Evolutionary conservation across 1,140 invertebrate species (phyloP).

Genomic region (Bursaphelenchus mucronatus): DNA sequence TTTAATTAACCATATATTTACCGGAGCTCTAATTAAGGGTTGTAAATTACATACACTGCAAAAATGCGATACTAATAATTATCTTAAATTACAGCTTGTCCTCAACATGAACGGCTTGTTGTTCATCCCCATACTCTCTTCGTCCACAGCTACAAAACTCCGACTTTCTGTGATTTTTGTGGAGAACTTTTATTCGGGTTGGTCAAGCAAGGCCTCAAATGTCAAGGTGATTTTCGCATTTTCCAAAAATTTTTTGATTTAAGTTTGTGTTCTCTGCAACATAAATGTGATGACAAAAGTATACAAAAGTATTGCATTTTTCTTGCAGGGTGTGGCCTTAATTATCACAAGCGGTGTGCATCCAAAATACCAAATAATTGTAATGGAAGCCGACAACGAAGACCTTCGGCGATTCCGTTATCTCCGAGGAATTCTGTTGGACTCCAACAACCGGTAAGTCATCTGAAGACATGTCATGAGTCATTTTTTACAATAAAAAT

Average conservation of each 20-base stretch:
- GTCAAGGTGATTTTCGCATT: slow-evolving; percentile 72
- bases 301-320: slow-evolving; percentile 23
- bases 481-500: neutral
- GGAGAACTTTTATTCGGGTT: slow-evolving; percentile 98
- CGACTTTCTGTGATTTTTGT: slow-evolving; percentile 98
- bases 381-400: slow-evolving; percentile 63
- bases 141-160: slow-evolving; percentile 95
- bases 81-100: slow-evolving; percentile 54
- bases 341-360: slow-evolving; percentile 97
- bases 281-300: neutral
- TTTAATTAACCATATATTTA: no score
- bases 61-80: neutral
- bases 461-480: neutral
- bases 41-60: no score
- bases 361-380: slow-evolving; percentile 98
- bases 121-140: slow-evolving; percentile 81
- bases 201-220: slow-evolving; percentile 94
- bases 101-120: slow-evolving; percentile 56
- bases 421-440: slow-evolving; percentile 57
- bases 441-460: slow-evolving; percentile 63
- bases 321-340: slow-evolving; percentile 83
- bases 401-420: slow-evolving; percentile 59
- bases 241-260: slow-evolving; percentile 6
- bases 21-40: no score
- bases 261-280: no score